Evolutionary conservation across 2,797 vertebrate genomes (phyloP).

Genomic region (Rhinogobio ventralis): DNA sequence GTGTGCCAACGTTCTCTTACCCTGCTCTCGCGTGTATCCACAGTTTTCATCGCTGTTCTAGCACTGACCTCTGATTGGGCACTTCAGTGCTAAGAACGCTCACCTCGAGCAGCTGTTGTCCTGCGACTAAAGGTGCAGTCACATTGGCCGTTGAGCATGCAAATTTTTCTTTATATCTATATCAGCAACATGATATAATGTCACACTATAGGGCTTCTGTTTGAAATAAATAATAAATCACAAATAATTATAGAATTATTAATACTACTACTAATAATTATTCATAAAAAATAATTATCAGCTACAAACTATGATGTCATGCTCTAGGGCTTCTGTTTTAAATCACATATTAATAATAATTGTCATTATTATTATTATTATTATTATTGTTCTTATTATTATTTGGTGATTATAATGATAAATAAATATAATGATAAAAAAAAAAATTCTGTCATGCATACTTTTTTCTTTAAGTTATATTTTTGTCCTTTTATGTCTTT

Average conservation of each 20-base stretch:
- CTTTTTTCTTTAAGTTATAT: not conserved
- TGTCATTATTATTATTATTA: too few relatives aligned
- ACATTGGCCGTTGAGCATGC: not conserved
- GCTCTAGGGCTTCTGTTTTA: not conserved
- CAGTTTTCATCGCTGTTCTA: not conserved
- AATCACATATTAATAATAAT: not conserved
- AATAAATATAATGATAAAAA: too few relatives aligned
- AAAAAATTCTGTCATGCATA: not conserved
- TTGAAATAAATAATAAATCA: not conserved
- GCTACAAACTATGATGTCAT: not conserved
- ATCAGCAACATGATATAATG: not conserved
- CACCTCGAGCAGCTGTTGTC: slow-evolving; percentile 43
- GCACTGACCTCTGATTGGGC: slow-evolving; percentile 18
- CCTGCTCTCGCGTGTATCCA: slow-evolving; percentile 19
- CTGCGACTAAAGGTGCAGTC: slow-evolving; percentile 22
- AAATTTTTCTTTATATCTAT: not conserved
- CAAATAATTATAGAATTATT: not conserved
- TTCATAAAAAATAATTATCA: not conserved
- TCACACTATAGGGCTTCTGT: not conserved
- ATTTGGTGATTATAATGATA: too few relatives aligned
- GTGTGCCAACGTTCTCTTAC: slow-evolving; percentile 42
- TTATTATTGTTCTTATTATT: not conserved
- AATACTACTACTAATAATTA: not conserved
- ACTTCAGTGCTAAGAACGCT: slow-evolving; percentile 18
- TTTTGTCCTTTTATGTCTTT: not conserved